Percentiles rank a stretch among this genome's conserved stretches.
These are phyloP conservation scores for Vimba vimba DNA, from an alignment of 2,113 vertebrate genomes.

Conservation along the genomic window DNA sequence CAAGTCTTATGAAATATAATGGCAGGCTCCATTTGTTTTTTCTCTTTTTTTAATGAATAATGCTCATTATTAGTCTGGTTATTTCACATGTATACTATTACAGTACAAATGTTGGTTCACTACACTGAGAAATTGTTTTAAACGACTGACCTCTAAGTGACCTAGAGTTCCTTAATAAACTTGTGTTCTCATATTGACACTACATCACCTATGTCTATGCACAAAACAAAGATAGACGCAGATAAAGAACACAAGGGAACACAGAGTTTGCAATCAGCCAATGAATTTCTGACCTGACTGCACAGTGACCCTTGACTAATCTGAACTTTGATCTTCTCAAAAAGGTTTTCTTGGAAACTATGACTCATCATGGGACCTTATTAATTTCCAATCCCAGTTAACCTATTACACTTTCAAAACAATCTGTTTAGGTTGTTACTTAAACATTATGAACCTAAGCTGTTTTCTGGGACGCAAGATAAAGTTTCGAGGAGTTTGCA, in stretches of 20 bases:
- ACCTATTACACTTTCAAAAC: neutral
- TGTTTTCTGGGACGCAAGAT: neutral
- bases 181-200: neutral
- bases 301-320: slow-evolving; percentile 16
- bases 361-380: slow-evolving; percentile 10
- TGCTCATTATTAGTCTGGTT: neutral
- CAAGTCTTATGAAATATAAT: neutral
- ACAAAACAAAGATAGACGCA: neutral
- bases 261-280: neutral
- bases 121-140: neutral
- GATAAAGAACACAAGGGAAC: neutral
- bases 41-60: neutral
- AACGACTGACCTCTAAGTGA: neutral
- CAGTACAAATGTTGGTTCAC: neutral
- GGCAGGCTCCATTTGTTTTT: neutral
- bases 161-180: neutral
- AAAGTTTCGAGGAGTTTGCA: no score
- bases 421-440: neutral
- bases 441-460: neutral
- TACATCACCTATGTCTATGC: neutral
- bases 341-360: slow-evolving; percentile 29
- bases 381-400: slow-evolving; percentile 17
- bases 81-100: neutral
- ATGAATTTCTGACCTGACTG: neutral
- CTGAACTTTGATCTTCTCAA: neutral